These are phyloP conservation scores for Malurus elegans DNA, from an alignment of 2,113 vertebrate species.

Conservation along the genomic window DNA sequence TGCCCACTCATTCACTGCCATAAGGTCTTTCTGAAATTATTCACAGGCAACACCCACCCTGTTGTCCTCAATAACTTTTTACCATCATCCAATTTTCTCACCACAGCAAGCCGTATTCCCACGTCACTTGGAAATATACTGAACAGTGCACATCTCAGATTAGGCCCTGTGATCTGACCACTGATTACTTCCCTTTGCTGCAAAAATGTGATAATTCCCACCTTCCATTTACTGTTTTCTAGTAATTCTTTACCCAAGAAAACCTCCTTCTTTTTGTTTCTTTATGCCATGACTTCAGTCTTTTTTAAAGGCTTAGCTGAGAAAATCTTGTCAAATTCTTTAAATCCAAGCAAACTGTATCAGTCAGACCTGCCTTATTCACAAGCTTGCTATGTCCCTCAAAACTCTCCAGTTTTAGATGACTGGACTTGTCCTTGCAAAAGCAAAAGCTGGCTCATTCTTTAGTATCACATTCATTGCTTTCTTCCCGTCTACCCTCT, in stretches of 20 bases:
- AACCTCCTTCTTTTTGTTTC: background rate
- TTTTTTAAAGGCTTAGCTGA: background rate
- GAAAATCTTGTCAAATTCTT: background rate
- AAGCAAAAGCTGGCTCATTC: background rate
- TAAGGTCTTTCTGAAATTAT: background rate
- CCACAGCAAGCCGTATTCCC: background rate
- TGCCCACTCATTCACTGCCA: background rate
- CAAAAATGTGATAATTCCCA: background rate
- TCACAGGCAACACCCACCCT: background rate
- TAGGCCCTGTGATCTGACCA: background rate
- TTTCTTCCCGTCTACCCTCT: background rate
- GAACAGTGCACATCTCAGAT: rapidly evolving
- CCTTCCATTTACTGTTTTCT: background rate
- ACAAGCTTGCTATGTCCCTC: background rate
- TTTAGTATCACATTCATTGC: background rate
- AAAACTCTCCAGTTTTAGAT: background rate
- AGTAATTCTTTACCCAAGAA: background rate
- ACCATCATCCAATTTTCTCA: background rate
- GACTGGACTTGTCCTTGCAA: background rate
- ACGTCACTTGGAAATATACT: background rate
- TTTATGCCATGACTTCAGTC: background rate
- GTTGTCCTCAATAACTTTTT: background rate
- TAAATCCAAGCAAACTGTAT: background rate
- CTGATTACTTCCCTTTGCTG: background rate
- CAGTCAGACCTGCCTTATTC: background rate